These are phyloP conservation scores for Galleria mellonella DNA, from an alignment of 1,140 invertebrate genomes.

Conservation along the genomic window DNA sequence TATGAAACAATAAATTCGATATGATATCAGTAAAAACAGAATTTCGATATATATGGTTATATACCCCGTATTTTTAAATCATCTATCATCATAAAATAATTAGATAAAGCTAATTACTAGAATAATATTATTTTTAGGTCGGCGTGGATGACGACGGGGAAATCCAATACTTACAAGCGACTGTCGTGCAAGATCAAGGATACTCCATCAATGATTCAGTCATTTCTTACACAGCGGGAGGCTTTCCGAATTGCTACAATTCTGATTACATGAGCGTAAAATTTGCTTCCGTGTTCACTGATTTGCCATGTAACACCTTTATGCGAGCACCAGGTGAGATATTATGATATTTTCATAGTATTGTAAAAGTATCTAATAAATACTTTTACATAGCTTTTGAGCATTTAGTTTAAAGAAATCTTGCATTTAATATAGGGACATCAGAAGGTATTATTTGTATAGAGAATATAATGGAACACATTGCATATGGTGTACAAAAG, in stretches of 20 bases:
- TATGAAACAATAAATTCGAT: too few species aligned
- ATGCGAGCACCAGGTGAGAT: constrained; percentile 76
- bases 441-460: constrained; percentile 79
- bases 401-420: too few species aligned
- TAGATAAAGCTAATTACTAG: too few species aligned
- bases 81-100: too few species aligned
- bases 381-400: too few species aligned
- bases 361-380: too few species aligned
- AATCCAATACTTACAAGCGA: constrained; percentile 78
- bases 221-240: constrained; percentile 33
- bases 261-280: constrained; percentile 69
- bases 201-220: constrained; percentile 75
- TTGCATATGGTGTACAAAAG: constrained; percentile 78
- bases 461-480: constrained; percentile 90
- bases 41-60: too few species aligned
- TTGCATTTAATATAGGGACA: constrained; percentile 35
- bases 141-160: constrained; percentile 79
- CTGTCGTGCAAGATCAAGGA: constrained; percentile 79
- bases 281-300: constrained; percentile 76
- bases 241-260: constrained; percentile 78
- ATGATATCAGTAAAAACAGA: too few species aligned
- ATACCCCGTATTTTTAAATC: too few species aligned
- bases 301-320: constrained; percentile 79
- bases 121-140: constrained; percentile 47
- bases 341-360: too few species aligned